Base-by-base conservation (phyloP, 2,888 invertebrate species). In the Emmelina monodactyla region DNA sequence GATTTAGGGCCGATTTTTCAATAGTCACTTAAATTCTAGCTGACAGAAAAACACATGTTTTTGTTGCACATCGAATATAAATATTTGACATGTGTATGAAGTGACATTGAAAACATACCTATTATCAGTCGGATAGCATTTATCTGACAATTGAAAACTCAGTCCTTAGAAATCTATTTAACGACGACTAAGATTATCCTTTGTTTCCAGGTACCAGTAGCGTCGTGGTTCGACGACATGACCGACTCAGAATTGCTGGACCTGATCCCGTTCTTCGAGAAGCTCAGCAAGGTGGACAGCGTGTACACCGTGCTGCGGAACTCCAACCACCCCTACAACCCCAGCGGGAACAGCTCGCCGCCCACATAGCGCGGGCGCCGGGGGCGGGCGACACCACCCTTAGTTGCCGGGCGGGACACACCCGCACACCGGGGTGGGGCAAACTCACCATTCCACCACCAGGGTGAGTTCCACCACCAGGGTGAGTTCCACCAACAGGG, bases 161-260 rank as follows among this genome's bases (percentile, higher is more conserved):
- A n/a, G n/a, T n/a, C n/a, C n/a, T n/a, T n/a, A n/a, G n/a, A n/a
- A n/a, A n/a, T n/a, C n/a, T n/a, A n/a, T n/a, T n/a, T n/a, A n/a
- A n/a, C n/a, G n/a, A n/a, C n/a, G n/a, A n/a, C 19, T 28, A n/a
- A 28, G n/a, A 28, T 9, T 28, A 11, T n/a, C 4, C 32, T 25
- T 32, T 44, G n/a, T 39, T 68, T 68, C 1, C 69, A 92, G 92
- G 96, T 99, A 71, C 97, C 98, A 63, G 97, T 99, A 49, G 93
- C 94, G 65, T 97, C 97, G 48, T 99, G 99, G 99, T 99, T 99
- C 82, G 98, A 99, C 81, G 99, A 99, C 80, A 93, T 94, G 87
- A 89, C 91, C 60, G 99, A 99, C 80, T 91, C 93, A 42, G 98
- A 99, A 80, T 86, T 99, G 48, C 84, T 95, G 62, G 97, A 99